Percentiles rank a stretch among this genome's conserved stretches.
These are phyloP conservation scores for Miichthys miiuy DNA, from an alignment of 2,797 vertebrate genomes.

Conservation along the genomic window DNA sequence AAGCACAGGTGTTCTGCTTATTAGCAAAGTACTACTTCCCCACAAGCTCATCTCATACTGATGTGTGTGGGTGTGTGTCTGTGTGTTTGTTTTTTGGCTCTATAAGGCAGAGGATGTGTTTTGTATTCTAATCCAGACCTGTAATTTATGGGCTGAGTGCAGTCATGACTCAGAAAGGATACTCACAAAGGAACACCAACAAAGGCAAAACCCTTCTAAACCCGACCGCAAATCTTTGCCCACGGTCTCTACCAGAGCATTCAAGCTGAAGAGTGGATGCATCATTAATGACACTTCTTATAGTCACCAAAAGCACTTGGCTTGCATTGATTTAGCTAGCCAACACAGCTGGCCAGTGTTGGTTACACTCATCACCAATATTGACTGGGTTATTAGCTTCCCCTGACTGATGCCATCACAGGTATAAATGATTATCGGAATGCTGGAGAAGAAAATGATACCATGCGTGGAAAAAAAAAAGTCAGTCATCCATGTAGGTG, in stretches of 20 bases:
- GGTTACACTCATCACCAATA: conserved; percentile 47
- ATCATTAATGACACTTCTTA: neutral
- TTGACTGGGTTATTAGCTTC: conserved; percentile 65
- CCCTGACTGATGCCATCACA: conserved; percentile 53
- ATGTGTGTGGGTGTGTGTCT: conserved; percentile 12
- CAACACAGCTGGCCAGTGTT: conserved; percentile 31
- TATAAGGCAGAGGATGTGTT: conserved; percentile 19
- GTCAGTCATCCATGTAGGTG: conserved; percentile 17
- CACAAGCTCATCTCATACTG: conserved; percentile 19
- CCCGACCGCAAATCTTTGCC: neutral
- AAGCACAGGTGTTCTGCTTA: conserved; percentile 32
- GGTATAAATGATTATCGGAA: conserved; percentile 58
- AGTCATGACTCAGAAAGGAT: conserved; percentile 7
- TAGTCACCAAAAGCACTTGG: conserved; percentile 30
- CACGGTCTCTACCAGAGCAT: conserved; percentile 2
- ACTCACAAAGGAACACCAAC: conserved; percentile 23
- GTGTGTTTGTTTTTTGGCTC: conserved; percentile 25
- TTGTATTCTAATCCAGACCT: conserved; percentile 48
- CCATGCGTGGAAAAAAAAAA: conserved; percentile 16
- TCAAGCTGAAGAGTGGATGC: neutral
- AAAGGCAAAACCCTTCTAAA: conserved; percentile 2
- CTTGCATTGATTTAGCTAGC: conserved; percentile 35
- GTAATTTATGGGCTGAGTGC: conserved; percentile 35
- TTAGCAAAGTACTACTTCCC: conserved; percentile 42
- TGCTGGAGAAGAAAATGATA: conserved; percentile 39